Percentiles rank a stretch among this genome's conserved stretches.
Conservation (phyloP, 2,888 invertebrate genomes). For the Euclidia mi region DNA sequence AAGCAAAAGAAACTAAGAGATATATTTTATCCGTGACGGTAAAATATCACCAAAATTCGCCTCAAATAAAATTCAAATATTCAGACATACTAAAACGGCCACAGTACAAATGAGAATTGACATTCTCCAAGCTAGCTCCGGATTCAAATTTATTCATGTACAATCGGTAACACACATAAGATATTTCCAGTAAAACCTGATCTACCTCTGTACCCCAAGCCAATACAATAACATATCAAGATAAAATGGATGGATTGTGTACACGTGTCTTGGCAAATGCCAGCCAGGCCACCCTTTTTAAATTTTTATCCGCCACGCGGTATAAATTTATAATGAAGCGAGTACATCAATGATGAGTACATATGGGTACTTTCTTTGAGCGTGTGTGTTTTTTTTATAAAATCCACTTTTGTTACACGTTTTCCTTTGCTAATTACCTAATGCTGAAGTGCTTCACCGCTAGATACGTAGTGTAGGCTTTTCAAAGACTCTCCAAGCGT, state of each 20-base stretch:
- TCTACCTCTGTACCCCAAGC: too few relatives aligned
- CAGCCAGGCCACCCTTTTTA: slow-evolving; percentile 11
- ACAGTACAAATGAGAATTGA: slow-evolving; percentile 14
- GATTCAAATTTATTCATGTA: slow-evolving; percentile 35
- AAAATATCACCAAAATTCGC: too few relatives aligned
- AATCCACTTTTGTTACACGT: background rate
- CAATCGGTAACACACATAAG: background rate
- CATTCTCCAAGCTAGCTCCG: background rate
- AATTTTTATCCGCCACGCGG: slow-evolving; percentile 11
- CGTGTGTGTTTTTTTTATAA: background rate
- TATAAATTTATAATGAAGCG: slow-evolving; percentile 16
- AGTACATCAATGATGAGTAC: too few relatives aligned
- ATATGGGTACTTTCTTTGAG: slow-evolving; percentile 3
- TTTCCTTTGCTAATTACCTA: slow-evolving; percentile 1
- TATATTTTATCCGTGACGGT: too few relatives aligned
- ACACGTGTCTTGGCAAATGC: slow-evolving; percentile 4
- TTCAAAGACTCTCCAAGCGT: too few relatives aligned
- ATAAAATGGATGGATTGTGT: background rate
- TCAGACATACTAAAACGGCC: background rate
- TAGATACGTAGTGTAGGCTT: too few relatives aligned
- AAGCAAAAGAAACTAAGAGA: too few relatives aligned
- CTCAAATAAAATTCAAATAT: too few relatives aligned
- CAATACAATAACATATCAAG: too few relatives aligned
- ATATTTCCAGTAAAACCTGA: too few relatives aligned
- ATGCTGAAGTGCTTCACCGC: background rate